These are phyloP conservation scores for Hecatera dysodea DNA, from an alignment of 2,888 invertebrate genomes.

Conservation along the genomic window DNA sequence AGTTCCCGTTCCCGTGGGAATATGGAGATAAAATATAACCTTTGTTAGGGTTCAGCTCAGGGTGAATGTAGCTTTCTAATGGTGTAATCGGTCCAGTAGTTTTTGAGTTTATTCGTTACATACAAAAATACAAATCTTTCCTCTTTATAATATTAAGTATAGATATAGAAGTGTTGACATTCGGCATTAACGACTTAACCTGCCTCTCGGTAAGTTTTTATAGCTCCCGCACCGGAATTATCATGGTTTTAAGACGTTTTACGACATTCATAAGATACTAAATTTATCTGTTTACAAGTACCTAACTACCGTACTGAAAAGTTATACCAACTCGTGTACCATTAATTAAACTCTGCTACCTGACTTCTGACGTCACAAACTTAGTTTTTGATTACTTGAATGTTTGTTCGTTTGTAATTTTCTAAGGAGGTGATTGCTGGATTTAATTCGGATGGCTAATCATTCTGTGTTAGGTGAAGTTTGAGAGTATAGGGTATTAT, in stretches of 20 bases:
- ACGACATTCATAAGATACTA: not conserved
- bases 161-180: too few species aligned
- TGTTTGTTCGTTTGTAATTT: slow-evolving; percentile 47
- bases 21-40: too few species aligned
- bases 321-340: slow-evolving; percentile 43
- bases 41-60: too few species aligned
- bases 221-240: too few species aligned
- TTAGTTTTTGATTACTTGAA: slow-evolving; percentile 53
- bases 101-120: too few species aligned
- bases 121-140: too few species aligned
- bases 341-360: slow-evolving; percentile 52
- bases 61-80: too few species aligned
- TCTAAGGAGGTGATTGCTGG: slow-evolving; percentile 17
- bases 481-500: not conserved
- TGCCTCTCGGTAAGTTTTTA: too few species aligned
- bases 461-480: not conserved
- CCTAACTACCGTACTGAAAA: not conserved
- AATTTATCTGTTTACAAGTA: slow-evolving; percentile 24
- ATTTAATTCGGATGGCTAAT: slow-evolving; percentile 29
- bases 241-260: not conserved
- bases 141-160: too few species aligned
- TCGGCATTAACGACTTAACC: too few species aligned
- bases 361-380: slow-evolving; percentile 35
- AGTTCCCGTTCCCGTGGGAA: too few species aligned
- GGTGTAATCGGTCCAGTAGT: too few species aligned